Percentiles rank a stretch among this genome's conserved stretches.
Evolutionary conservation across 2,797 vertebrate species (phyloP).

Genomic region (Choloepus didactylus): DNA sequence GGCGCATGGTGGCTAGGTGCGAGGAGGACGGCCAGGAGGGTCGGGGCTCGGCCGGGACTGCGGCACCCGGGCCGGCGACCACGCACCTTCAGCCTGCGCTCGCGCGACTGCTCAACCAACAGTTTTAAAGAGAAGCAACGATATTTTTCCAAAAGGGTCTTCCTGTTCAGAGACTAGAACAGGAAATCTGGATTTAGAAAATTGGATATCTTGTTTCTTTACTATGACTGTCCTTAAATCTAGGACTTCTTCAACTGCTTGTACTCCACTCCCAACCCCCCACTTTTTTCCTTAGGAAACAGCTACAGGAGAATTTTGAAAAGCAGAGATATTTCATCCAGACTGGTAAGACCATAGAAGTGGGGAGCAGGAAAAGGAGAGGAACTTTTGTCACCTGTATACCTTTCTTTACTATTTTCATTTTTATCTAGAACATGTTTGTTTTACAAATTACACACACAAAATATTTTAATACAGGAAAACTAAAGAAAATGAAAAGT

Average conservation of each 20-base stretch:
- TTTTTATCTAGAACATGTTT: background rate
- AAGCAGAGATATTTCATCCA: background rate
- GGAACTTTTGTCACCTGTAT: background rate
- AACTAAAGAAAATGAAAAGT: background rate
- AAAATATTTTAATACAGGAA: constrained; percentile 12
- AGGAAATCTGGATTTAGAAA: constrained; percentile 36
- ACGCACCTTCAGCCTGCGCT: background rate
- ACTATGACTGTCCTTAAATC: constrained; percentile 2
- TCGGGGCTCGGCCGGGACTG: constrained; percentile 27
- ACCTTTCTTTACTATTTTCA: background rate
- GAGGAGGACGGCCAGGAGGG: background rate
- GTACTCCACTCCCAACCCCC: background rate
- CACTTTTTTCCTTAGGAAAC: constrained; percentile 48
- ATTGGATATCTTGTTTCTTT: constrained; percentile 21
- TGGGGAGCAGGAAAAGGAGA: background rate
- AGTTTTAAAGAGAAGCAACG: constrained; percentile 15
- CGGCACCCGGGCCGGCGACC: background rate
- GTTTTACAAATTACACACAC: background rate
- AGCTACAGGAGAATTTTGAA: constrained; percentile 31
- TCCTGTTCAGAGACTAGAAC: background rate
- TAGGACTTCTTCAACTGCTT: constrained; percentile 19
- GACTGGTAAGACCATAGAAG: background rate
- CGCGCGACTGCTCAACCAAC: constrained; percentile 60
- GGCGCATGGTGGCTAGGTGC: constrained; percentile 74
- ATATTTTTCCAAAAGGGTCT: background rate